Percentiles rank a stretch among this genome's conserved stretches.
phyloP scores from a whole-genome alignment of 2,888 invertebrate genomes.

The Plemyria rubiginata region DNA sequence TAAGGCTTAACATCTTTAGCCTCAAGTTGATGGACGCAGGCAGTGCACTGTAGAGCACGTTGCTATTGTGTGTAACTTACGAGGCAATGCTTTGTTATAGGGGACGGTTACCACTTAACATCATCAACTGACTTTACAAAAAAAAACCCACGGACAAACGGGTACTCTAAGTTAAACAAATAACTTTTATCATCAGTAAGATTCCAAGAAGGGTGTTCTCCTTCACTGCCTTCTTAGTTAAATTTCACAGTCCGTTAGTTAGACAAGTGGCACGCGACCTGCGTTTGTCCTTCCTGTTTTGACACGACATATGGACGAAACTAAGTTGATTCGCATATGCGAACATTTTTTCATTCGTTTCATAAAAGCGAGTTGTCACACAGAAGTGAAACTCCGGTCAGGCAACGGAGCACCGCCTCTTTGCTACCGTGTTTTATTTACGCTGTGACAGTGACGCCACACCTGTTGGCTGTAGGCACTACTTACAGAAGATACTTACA shows the following conservation, averaged over 20 bases:
- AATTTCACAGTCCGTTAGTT: conserved; percentile 38
- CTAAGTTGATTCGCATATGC: conserved; percentile 68
- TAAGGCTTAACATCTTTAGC: too few species aligned
- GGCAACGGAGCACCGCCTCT: neutral
- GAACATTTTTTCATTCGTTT: conserved; percentile 52
- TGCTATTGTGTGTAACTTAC: too few species aligned
- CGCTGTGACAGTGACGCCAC: too few species aligned
- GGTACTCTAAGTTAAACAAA: too few species aligned
- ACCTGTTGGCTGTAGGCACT: too few species aligned
- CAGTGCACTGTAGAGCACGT: too few species aligned
- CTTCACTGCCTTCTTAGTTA: conserved; percentile 22
- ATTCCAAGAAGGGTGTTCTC: conserved; percentile 18
- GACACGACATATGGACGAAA: conserved; percentile 73
- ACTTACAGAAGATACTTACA: too few species aligned
- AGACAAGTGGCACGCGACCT: conserved; percentile 75
- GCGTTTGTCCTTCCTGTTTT: conserved; percentile 67
- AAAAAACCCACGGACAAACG: too few species aligned
- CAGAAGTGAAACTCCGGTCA: conserved; percentile 17
- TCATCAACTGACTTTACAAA: too few species aligned
- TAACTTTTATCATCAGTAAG: neutral
- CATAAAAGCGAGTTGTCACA: neutral
- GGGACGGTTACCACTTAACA: too few species aligned
- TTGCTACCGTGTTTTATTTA: neutral
- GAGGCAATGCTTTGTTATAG: too few species aligned
- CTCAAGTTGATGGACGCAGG: too few species aligned